phyloP scores from a whole-genome alignment of 1,140 invertebrate species.

The Tetramorium parvispinum region DNA sequence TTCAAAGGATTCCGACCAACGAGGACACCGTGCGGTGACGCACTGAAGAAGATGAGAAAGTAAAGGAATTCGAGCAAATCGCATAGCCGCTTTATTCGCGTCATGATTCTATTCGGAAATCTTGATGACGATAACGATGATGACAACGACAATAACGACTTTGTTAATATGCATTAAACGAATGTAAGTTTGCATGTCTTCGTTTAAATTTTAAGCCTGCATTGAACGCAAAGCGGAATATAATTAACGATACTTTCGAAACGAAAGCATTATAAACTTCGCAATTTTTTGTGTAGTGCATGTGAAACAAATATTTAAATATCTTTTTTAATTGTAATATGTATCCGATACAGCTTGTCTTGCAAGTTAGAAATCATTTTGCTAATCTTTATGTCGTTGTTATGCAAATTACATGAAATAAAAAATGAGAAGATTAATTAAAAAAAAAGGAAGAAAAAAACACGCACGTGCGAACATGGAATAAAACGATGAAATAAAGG shows the following conservation, averaged over 20 bases:
- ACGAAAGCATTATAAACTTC: not conserved
- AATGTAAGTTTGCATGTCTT: not conserved
- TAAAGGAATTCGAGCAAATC: constrained; percentile 29
- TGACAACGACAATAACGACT: not conserved
- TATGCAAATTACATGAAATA: not conserved
- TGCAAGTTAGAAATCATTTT: not conserved
- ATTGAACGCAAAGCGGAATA: not conserved
- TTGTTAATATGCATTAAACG: constrained; percentile 17
- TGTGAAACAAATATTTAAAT: not conserved
- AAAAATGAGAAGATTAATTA: not conserved
- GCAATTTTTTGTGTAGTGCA: not conserved
- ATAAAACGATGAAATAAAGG: not conserved
- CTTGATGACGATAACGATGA: not conserved
- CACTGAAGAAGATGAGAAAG: constrained; percentile 26
- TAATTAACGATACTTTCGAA: not conserved
- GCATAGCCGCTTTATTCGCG: constrained; percentile 43
- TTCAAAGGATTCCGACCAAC: constrained; percentile 65
- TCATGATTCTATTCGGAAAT: constrained; percentile 39
- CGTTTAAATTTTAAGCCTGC: not conserved
- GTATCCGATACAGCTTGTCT: not conserved
- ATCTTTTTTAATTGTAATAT: not conserved
- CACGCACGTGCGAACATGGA: not conserved
- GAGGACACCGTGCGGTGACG: constrained; percentile 10
- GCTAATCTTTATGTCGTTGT: not conserved
- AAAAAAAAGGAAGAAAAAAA: not conserved